Conservation (phyloP, 2,113 vertebrate species). For the Crotophaga sulcirostris region DNA sequence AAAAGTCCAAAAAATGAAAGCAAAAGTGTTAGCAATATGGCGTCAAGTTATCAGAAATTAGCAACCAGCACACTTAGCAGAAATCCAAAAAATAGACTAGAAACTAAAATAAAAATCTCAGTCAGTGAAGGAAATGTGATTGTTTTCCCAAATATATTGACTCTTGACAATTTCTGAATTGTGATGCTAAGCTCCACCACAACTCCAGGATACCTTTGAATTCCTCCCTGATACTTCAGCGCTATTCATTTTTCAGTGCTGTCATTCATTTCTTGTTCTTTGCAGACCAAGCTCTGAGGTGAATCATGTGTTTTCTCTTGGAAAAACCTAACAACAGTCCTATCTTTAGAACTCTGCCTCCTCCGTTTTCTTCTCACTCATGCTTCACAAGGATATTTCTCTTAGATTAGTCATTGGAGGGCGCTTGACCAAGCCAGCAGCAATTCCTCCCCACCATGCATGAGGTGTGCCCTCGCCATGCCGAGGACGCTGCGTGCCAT, state of each 20-base stretch:
- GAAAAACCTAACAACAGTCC: not conserved
- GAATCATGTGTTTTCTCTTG: not conserved
- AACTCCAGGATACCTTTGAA: not conserved
- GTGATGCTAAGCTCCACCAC: not conserved
- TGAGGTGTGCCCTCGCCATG: not conserved
- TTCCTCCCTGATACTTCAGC: not conserved
- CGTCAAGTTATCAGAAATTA: constrained; percentile 21
- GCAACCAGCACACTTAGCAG: constrained; percentile 1
- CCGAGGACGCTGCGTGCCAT: not conserved
- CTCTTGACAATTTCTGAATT: not conserved
- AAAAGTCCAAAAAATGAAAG: constrained; percentile 4
- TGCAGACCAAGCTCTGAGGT: not conserved
- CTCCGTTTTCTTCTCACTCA: not conserved
- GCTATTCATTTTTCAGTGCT: not conserved
- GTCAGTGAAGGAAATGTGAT: not conserved
- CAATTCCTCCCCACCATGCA: not conserved
- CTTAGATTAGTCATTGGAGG: not conserved
- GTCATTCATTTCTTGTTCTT: not conserved
- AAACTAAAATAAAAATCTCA: constrained; percentile 23
- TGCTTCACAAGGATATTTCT: not conserved
- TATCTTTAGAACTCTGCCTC: not conserved
- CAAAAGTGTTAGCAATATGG: not conserved
- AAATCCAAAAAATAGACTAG: constrained; percentile 1
- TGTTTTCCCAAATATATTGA: not conserved
- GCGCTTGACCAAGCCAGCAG: not conserved